Conservation (phyloP, 2,113 vertebrate species). For the Poeciliopsis retropinna region DNA sequence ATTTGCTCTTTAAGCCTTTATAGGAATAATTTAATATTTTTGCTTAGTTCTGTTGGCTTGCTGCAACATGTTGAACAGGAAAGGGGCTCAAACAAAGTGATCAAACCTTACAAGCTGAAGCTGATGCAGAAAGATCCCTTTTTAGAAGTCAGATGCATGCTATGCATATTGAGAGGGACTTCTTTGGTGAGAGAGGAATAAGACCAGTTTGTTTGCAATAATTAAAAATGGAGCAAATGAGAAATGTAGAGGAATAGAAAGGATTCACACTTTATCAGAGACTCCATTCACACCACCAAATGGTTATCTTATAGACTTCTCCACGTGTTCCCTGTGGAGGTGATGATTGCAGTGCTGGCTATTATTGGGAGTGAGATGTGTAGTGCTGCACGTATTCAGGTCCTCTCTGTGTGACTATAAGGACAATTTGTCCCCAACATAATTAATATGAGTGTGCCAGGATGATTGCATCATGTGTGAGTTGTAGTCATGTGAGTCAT, state of each 20-base stretch:
- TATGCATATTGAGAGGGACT: background rate
- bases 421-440: background rate
- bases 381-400: background rate
- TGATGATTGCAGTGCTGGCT: slow-evolving; percentile 2
- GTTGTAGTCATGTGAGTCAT: slow-evolving; percentile 44
- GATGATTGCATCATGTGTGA: slow-evolving; percentile 23
- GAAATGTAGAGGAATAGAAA: background rate
- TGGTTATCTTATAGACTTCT: background rate
- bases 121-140: background rate
- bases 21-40: background rate
- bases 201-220: too few relatives aligned
- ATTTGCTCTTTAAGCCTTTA: background rate
- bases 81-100: background rate
- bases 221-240: background rate
- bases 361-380: slow-evolving; percentile 8
- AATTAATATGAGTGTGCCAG: background rate
- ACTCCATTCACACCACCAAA: background rate
- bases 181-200: too few relatives aligned
- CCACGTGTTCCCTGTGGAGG: slow-evolving; percentile 7
- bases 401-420: background rate
- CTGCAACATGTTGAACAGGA: slow-evolving; percentile 40
- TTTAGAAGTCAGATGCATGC: background rate
- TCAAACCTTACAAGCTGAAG: slow-evolving; percentile 4
- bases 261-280: too few relatives aligned
- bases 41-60: background rate